Percentiles rank a stretch among this genome's conserved stretches.
Evolutionary conservation across 2,113 vertebrate genomes (phyloP).

Genomic region (Polyodon spathula): DNA sequence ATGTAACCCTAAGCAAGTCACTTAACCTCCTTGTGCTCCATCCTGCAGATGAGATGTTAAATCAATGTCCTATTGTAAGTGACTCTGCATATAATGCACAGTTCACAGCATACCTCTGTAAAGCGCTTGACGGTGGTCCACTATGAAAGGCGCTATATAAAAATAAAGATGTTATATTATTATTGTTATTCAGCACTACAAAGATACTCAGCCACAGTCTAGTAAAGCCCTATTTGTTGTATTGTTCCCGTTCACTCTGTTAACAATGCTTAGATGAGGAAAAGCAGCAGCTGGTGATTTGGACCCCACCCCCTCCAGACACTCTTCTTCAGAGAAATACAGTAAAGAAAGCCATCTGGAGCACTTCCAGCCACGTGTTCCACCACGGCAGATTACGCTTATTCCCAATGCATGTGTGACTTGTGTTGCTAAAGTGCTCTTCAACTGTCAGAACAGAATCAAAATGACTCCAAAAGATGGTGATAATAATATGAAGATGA

Average conservation of each 20-base stretch:
- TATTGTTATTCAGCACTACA: background rate
- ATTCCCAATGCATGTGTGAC: slow-evolving; percentile 13
- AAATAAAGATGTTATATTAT: too few relatives aligned
- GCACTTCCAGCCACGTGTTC: slow-evolving; percentile 17
- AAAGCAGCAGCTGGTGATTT: slow-evolving; percentile 9
- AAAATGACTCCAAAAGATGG: too few relatives aligned
- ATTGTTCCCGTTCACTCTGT: background rate
- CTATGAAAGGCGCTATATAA: too few relatives aligned
- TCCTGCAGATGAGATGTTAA: too few relatives aligned
- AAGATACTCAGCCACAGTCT: background rate
- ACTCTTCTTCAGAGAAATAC: slow-evolving; percentile 6
- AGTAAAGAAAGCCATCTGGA: slow-evolving; percentile 17
- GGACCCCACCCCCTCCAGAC: background rate
- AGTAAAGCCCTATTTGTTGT: slow-evolving; percentile 1
- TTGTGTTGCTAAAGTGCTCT: background rate
- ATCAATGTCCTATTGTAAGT: too few relatives aligned
- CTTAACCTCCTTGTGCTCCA: too few relatives aligned
- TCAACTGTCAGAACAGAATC: too few relatives aligned
- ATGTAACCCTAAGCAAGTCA: too few relatives aligned
- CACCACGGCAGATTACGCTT: slow-evolving; percentile 20
- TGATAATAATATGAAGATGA: too few relatives aligned
- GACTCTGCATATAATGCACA: too few relatives aligned
- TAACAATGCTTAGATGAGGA: slow-evolving; percentile 2
- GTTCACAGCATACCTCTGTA: too few relatives aligned
- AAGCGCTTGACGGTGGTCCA: too few relatives aligned